Evolutionary conservation across 1,140 invertebrate genomes (phyloP).

Genomic region (Leptinotarsa undecemlineata): DNA sequence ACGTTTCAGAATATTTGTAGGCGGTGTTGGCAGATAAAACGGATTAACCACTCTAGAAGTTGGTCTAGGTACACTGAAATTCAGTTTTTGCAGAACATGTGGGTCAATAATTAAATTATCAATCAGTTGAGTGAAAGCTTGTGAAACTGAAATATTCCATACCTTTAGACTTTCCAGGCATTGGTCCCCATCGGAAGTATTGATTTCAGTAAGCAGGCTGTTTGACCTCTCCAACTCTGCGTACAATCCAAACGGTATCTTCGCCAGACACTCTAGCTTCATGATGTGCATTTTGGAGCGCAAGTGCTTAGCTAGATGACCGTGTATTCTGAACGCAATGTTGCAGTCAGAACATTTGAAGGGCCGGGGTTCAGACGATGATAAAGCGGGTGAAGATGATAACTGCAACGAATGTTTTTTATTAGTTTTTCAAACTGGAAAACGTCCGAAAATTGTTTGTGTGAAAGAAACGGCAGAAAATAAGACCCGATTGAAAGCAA

Average conservation of each 20-base stretch:
- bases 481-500: too few relatives aligned
- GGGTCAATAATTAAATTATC: too few relatives aligned
- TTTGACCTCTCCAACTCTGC: slow-evolving; percentile 91
- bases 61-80: too few relatives aligned
- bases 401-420: slow-evolving; percentile 42
- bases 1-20: too few relatives aligned
- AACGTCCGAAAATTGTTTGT: too few relatives aligned
- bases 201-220: slow-evolving; percentile 88
- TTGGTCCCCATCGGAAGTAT: slow-evolving; percentile 92
- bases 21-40: too few relatives aligned
- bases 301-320: slow-evolving; percentile 94
- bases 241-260: slow-evolving; percentile 94
- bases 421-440: neutral
- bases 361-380: slow-evolving; percentile 83
- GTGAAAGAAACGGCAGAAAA: too few relatives aligned
- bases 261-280: slow-evolving; percentile 88
- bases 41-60: too few relatives aligned
- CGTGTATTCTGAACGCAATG: slow-evolving; percentile 94
- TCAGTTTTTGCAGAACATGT: too few relatives aligned
- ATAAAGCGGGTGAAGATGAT: slow-evolving; percentile 52
- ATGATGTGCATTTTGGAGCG: slow-evolving; percentile 97
- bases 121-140: too few relatives aligned
- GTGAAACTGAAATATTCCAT: neutral
- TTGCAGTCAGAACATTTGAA: slow-evolving; percentile 95
- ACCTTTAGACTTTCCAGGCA: slow-evolving; percentile 80